phyloP scores from a whole-genome alignment of 2,797 vertebrate species.

The Sandelia bainsii region DNA sequence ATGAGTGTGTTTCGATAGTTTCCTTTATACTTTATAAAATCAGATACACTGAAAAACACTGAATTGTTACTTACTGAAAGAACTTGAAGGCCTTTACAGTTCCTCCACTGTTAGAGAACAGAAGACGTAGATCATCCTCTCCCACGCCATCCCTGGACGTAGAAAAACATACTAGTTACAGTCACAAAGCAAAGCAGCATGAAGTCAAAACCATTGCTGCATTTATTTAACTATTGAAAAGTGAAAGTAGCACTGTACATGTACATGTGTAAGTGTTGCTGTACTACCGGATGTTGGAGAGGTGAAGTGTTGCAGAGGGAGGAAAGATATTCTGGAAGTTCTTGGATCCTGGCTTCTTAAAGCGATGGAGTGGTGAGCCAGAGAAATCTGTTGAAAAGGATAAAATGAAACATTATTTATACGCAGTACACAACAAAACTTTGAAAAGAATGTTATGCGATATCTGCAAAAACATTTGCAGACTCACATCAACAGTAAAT shows the following conservation, averaged over 20 bases:
- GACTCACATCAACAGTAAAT: too few species aligned
- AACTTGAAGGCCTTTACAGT: slow-evolving; percentile 99
- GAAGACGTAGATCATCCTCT: slow-evolving; percentile 94
- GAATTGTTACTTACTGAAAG: slow-evolving; percentile 92
- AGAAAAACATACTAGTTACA: slow-evolving; percentile 10
- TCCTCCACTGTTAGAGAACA: slow-evolving; percentile 96
- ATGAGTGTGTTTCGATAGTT: background rate
- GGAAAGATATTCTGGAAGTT: slow-evolving; percentile 99
- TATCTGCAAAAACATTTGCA: too few species aligned
- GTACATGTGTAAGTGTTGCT: background rate
- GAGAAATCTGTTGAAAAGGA: slow-evolving; percentile 87
- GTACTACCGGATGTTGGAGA: slow-evolving; percentile 96
- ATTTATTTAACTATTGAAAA: too few species aligned
- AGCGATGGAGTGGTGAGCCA: slow-evolving; percentile 96
- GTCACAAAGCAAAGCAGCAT: background rate
- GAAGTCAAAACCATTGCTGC: background rate
- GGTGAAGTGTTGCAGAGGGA: slow-evolving; percentile 96
- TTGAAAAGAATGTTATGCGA: too few species aligned
- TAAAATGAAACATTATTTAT: too few species aligned
- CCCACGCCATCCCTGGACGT: slow-evolving; percentile 90
- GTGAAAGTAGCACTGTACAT: background rate
- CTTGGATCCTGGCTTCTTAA: slow-evolving; percentile 98
- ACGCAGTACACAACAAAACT: too few species aligned
- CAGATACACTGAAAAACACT: background rate
- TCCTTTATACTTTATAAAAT: background rate